Evolutionary conservation across 2,797 vertebrate genomes (phyloP).

Genomic region (Crax fasciolata): DNA sequence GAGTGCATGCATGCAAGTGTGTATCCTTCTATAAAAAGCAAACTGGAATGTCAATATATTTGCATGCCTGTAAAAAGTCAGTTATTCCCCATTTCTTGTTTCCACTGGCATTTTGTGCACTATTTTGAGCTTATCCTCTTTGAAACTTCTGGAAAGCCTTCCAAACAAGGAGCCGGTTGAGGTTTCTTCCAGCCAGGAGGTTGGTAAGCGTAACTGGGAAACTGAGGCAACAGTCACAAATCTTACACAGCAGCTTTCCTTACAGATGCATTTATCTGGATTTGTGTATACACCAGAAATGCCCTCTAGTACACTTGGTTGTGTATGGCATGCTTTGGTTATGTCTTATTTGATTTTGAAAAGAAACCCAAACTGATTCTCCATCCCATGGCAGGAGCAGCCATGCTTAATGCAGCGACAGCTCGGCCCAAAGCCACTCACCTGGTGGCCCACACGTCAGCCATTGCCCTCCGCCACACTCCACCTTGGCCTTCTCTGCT

Average conservation of each 20-base stretch:
- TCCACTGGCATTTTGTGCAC: not conserved
- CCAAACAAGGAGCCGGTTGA: not conserved
- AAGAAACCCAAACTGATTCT: not conserved
- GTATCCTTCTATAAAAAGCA: not conserved
- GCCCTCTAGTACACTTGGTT: accelerated
- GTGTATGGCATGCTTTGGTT: not conserved
- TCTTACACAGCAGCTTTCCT: not conserved
- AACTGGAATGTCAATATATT: not conserved
- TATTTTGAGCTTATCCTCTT: not conserved
- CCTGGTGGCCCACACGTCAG: not conserved
- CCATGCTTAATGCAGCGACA: not conserved
- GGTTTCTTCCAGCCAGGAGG: not conserved
- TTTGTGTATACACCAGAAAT: not conserved
- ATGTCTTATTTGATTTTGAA: not conserved
- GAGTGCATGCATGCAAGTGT: not conserved
- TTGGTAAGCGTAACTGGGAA: not conserved
- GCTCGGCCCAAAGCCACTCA: not conserved
- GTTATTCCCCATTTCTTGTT: not conserved
- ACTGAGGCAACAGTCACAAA: not conserved
- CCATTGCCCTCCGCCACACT: not conserved
- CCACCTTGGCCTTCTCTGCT: not conserved
- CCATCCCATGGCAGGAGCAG: not conserved
- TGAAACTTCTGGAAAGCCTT: not conserved
- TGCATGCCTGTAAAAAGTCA: not conserved
- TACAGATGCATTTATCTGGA: not conserved